These are phyloP conservation scores for Danio choprae DNA, from an alignment of 2,797 vertebrate genomes.

Conservation along the genomic window DNA sequence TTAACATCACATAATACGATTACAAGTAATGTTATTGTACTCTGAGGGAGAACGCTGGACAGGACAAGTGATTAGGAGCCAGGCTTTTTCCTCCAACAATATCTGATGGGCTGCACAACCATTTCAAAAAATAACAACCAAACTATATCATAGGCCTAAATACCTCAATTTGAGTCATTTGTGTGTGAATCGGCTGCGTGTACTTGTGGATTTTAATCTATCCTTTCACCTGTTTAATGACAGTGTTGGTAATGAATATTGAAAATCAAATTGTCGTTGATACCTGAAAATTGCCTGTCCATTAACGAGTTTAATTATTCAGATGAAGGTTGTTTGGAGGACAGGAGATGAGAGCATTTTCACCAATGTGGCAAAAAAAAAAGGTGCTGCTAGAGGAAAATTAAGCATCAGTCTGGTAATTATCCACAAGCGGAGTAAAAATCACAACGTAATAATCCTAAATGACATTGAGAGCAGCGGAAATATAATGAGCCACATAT, in stretches of 20 bases:
- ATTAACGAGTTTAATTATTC: conserved; percentile 76
- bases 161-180: conserved; percentile 57
- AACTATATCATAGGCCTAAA: not conserved
- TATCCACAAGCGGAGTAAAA: conserved; percentile 55
- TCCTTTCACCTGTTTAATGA: conserved; percentile 73
- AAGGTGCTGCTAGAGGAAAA: conserved; percentile 40
- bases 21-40: conserved; percentile 1
- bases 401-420: conserved; percentile 51
- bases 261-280: conserved; percentile 73
- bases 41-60: conserved; percentile 4
- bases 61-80: not conserved
- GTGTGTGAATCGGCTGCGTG: conserved; percentile 63
- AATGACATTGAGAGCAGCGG: conserved; percentile 52
- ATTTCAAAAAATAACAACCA: not conserved
- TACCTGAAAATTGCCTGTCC: conserved; percentile 68
- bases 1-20: conserved; percentile 14
- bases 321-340: conserved; percentile 45
- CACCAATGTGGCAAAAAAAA: conserved; percentile 47
- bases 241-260: conserved; percentile 76
- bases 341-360: conserved; percentile 60
- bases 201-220: conserved; percentile 62
- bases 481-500: conserved; percentile 56
- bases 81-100: conserved; percentile 8
- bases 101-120: not conserved
- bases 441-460: conserved; percentile 58